Conservation (phyloP, 2,888 invertebrate genomes). For the Perizoma flavofasciatum region DNA sequence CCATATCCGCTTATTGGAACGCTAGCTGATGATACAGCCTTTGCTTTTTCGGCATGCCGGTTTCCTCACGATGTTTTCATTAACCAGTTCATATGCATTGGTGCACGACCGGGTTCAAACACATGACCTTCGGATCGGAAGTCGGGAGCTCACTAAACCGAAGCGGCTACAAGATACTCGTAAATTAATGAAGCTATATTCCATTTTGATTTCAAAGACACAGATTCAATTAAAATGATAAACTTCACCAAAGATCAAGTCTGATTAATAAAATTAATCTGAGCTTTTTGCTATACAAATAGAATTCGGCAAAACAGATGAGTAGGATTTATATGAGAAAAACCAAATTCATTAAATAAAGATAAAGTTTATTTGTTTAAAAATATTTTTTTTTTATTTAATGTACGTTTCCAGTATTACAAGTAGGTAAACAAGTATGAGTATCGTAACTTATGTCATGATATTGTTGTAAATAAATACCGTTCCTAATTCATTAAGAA, state of each 20-base stretch:
- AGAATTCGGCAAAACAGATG: slow-evolving; percentile 5
- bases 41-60: too few species aligned
- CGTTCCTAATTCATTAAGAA: not conserved
- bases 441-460: too few species aligned
- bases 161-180: too few species aligned
- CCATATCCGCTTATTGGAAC: not conserved
- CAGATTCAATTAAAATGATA: slow-evolving; percentile 31
- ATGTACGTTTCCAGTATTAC: too few species aligned
- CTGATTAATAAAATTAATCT: slow-evolving; percentile 34
- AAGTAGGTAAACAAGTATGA: too few species aligned
- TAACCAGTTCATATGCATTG: too few species aligned
- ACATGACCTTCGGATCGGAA: too few species aligned
- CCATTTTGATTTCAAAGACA: slow-evolving; percentile 25
- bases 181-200: slow-evolving; percentile 7
- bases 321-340: slow-evolving; percentile 5
- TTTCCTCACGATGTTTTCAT: too few species aligned
- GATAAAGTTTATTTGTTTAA: not conserved
- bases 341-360: slow-evolving; percentile 4
- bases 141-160: too few species aligned
- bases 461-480: too few species aligned
- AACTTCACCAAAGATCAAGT: slow-evolving; percentile 27
- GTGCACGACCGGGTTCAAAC: too few species aligned
- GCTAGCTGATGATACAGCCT: not conserved
- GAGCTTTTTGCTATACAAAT: slow-evolving; percentile 15
- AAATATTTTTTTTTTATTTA: too few species aligned